Evolutionary conservation across 2,113 vertebrate species (phyloP), one percentile per base, ranked within the genome.

Genomic region (Eulemur rufifrons): DNA sequence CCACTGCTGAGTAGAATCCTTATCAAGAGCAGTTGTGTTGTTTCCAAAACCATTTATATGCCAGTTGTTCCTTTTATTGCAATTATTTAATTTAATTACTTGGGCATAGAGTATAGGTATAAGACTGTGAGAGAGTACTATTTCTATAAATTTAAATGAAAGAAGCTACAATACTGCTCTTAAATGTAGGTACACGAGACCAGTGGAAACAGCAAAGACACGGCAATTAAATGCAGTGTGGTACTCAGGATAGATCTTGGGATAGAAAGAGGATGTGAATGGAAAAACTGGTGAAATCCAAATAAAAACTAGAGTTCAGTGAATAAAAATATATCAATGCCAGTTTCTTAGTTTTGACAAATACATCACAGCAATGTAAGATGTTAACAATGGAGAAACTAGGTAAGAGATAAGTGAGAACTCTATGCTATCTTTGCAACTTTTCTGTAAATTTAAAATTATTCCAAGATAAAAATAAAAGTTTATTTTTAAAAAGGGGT

Each of bases 401-500:
- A 27, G 29, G 6, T 59, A 69, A 80, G 11, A 18, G 59, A 21
- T 71, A 29, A 63, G n/a, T 20, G 23, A 59, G 27, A 47, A 88
- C 25, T 68, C 10, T 59, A 34, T 42, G 63, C 23, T 23, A 66
- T 74, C 15, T 89, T 32, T 59, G 42, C 5, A 68, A 69, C 21
- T 74, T 95, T 84, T 89, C 34, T 86, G 11, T 83, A 85, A 78
- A 77, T 74, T 92, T 91, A 78, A 96, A 84, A 76, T 95, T 71
- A 95, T 54, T 76, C 10, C 52, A 95, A 89, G 77, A 54, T 56
- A 47, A 88, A 81, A 83, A 77, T 39, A 8, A 83, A 74, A 45
- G n/a, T 63, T 64, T 29, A 78, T 56, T 78, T 73, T 45, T 37
- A 25, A 85, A 86, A 76, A 84, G 8, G 3, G 20, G 1, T 10